phyloP scores from a whole-genome alignment of 2,113 vertebrate genomes.

The Cyprinodon brontotheroides region DNA sequence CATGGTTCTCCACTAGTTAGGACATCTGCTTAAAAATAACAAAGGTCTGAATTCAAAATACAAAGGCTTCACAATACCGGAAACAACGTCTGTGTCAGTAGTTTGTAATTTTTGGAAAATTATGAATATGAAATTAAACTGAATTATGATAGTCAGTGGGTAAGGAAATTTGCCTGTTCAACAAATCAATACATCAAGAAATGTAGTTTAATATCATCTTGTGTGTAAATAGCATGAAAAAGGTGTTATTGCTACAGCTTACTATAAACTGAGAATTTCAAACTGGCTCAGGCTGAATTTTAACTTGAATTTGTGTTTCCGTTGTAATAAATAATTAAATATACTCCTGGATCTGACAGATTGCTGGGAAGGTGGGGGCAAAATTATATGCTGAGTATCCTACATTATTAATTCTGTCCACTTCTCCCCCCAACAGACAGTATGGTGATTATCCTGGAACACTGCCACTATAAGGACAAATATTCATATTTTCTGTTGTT shows the following conservation, averaged over 20 bases:
- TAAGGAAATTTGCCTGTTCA: too few relatives aligned
- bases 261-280: background rate
- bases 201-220: background rate
- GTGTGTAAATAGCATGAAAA: background rate
- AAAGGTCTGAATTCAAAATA: too few relatives aligned
- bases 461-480: constrained; percentile 51
- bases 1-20: too few relatives aligned
- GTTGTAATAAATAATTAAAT: background rate
- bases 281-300: background rate
- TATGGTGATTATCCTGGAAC: constrained; percentile 64
- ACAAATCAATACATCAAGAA: too few relatives aligned
- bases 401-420: constrained; percentile 53
- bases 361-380: constrained; percentile 46
- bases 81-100: too few relatives aligned
- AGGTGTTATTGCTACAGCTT: background rate
- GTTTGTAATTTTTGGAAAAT: too few relatives aligned
- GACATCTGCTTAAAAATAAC: too few relatives aligned
- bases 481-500: constrained; percentile 49
- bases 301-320: background rate
- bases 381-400: constrained; percentile 64
- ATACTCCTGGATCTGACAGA: constrained; percentile 16
- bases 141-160: too few relatives aligned
- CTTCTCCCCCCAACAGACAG: constrained; percentile 38
- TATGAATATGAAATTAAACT: too few relatives aligned
- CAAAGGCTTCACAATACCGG: too few relatives aligned